Percentiles rank a stretch among this genome's conserved stretches.
These are phyloP conservation scores for Sarcophaga variegata DNA, from an alignment of 2,888 invertebrate species.

Conservation along the genomic window DNA sequence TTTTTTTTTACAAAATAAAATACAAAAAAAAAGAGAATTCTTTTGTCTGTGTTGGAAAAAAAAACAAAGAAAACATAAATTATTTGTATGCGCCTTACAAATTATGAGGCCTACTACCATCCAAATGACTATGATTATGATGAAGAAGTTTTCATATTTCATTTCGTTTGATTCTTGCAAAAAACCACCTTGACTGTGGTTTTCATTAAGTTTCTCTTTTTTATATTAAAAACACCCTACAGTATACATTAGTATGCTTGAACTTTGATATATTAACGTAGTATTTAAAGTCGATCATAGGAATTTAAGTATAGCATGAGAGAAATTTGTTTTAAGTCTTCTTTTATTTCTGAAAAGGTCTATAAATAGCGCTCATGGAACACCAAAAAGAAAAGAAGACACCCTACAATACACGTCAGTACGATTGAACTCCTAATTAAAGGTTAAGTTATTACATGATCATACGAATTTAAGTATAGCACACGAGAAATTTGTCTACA, in stretches of 20 bases:
- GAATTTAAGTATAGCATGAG: too few relatives aligned
- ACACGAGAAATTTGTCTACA: too few relatives aligned
- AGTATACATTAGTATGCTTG: background rate
- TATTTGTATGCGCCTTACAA: constrained; percentile 25
- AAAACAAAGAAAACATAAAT: constrained; percentile 39
- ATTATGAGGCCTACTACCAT: constrained; percentile 28
- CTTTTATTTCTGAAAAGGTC: too few relatives aligned
- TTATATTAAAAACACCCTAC: background rate
- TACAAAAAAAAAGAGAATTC: constrained; percentile 43
- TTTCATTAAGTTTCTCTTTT: constrained; percentile 31
- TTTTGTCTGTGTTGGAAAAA: constrained; percentile 16
- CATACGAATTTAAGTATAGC: too few relatives aligned
- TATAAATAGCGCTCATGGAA: too few relatives aligned
- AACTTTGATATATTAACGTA: too few relatives aligned
- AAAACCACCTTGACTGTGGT: constrained; percentile 47
- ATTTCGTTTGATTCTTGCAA: constrained; percentile 8
- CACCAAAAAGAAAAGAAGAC: too few relatives aligned
- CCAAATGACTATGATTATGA: background rate
- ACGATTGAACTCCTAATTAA: too few relatives aligned
- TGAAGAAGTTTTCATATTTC: background rate
- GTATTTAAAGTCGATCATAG: too few relatives aligned
- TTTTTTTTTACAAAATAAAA: constrained; percentile 22
- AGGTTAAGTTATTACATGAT: too few relatives aligned
- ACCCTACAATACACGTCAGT: too few relatives aligned
- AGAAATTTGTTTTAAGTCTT: too few relatives aligned